These are phyloP conservation scores for Scrobipalpa costella DNA, from an alignment of 2,888 invertebrate genomes.

Conservation along the genomic window DNA sequence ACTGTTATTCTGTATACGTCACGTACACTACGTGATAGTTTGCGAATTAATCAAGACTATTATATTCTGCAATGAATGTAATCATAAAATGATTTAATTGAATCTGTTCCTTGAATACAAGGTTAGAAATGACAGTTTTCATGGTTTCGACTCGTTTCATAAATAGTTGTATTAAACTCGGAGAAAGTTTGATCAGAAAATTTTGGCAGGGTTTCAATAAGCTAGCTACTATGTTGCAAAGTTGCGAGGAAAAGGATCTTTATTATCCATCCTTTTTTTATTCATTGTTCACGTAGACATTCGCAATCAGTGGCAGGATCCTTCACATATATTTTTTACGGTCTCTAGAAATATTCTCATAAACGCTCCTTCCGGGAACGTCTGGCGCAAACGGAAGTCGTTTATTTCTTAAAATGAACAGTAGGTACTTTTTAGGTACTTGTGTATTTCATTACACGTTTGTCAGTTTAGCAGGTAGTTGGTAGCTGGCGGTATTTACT, in stretches of 20 bases:
- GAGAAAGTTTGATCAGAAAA: constrained; percentile 5
- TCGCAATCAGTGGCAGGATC: constrained; percentile 15
- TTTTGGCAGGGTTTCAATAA: constrained; percentile 17
- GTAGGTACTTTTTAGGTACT: no score
- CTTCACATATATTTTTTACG: constrained; percentile 19
- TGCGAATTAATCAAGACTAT: neutral
- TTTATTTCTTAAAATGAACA: neutral
- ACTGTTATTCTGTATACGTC: neutral
- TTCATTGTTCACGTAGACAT: constrained; percentile 14
- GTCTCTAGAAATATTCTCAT: constrained; percentile 1
- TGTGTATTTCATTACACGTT: neutral
- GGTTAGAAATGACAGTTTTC: neutral
- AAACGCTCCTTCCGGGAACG: neutral
- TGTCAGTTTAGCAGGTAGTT: constrained; percentile 1
- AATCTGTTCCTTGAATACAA: neutral
- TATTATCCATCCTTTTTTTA: constrained; percentile 11
- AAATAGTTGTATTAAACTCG: neutral
- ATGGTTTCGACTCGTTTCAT: neutral
- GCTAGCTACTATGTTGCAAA: neutral
- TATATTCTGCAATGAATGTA: neutral
- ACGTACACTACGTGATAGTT: neutral
- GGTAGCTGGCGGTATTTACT: neutral
- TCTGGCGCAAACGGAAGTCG: neutral
- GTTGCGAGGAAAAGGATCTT: constrained; percentile 11
- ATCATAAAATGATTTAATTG: neutral